Conservation (phyloP, 2,113 vertebrate genomes). For the Lycaon pictus region DNA sequence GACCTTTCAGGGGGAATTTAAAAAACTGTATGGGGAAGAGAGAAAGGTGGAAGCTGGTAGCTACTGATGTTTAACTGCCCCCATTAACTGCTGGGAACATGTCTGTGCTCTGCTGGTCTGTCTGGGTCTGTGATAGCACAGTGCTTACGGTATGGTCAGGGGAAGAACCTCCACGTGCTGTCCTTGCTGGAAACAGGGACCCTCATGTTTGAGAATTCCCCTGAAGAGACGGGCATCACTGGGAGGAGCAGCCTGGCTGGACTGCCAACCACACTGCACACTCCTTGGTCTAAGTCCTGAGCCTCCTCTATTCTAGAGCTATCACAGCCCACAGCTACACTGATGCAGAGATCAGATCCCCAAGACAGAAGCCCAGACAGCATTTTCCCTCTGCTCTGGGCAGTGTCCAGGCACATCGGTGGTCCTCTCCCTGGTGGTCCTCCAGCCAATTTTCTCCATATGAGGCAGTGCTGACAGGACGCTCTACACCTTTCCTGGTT, state of each 20-base stretch:
- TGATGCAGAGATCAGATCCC: neutral
- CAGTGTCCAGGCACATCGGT: neutral
- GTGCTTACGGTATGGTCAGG: neutral
- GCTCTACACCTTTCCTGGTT: neutral
- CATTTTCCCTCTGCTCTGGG: neutral
- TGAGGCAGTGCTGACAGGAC: neutral
- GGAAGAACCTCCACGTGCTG: neutral
- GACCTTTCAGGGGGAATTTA: neutral
- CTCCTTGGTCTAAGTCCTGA: neutral
- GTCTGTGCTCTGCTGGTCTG: neutral
- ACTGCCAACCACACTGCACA: accelerated
- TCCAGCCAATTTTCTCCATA: neutral
- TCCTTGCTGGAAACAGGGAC: neutral
- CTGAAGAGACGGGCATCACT: neutral
- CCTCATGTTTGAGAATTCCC: neutral
- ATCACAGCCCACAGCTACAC: neutral
- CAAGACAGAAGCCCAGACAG: neutral
- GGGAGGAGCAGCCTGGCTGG: neutral
- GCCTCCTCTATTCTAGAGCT: neutral
- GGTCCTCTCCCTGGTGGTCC: no score
- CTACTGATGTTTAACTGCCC: neutral
- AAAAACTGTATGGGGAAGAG: neutral
- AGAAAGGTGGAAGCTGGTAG: neutral
- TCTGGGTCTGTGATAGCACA: neutral
- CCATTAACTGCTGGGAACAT: neutral